A percentile compares a stretch with the other conserved stretches of the same genome.
These are phyloP conservation scores for Cephus pulcher DNA, from an alignment of 2,888 invertebrate genomes.

Conservation along the genomic window DNA sequence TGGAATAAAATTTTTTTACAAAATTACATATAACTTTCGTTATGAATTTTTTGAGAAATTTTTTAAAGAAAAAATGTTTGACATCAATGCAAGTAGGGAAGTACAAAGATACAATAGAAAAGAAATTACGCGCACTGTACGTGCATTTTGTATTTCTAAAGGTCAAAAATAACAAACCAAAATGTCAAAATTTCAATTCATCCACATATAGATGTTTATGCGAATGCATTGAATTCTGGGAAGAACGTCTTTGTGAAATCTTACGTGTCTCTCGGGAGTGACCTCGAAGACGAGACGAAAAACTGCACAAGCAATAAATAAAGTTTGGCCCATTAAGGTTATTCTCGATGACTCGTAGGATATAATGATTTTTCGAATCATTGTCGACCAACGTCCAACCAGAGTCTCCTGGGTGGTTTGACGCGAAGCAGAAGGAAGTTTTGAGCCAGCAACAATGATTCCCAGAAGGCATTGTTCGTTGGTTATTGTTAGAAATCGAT, in stretches of 20 bases:
- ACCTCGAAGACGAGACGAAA: conserved; percentile 12
- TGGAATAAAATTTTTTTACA: neutral
- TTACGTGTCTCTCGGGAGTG: conserved; percentile 20
- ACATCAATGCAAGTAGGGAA: neutral
- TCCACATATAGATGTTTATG: neutral
- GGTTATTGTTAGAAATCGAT: conserved; percentile 9
- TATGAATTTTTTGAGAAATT: neutral
- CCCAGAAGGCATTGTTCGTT: conserved; percentile 3
- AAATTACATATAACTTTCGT: neutral
- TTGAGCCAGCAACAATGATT: conserved; percentile 13
- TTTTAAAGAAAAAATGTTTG: neutral
- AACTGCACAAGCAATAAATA: conserved; percentile 17
- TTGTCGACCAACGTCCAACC: conserved; percentile 14
- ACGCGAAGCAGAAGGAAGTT: conserved; percentile 11
- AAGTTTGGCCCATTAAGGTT: conserved; percentile 8
- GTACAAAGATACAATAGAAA: neutral
- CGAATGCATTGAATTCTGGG: neutral
- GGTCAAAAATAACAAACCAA: neutral
- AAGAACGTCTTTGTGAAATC: neutral
- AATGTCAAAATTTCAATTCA: neutral
- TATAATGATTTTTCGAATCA: conserved; percentile 21
- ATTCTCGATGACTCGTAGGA: neutral
- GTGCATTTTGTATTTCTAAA: neutral
- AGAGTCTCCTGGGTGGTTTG: conserved; percentile 10
- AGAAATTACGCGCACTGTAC: neutral